Conservation (phyloP, 1,140 invertebrate genomes). For the Ceratosolen solmsi region DNA sequence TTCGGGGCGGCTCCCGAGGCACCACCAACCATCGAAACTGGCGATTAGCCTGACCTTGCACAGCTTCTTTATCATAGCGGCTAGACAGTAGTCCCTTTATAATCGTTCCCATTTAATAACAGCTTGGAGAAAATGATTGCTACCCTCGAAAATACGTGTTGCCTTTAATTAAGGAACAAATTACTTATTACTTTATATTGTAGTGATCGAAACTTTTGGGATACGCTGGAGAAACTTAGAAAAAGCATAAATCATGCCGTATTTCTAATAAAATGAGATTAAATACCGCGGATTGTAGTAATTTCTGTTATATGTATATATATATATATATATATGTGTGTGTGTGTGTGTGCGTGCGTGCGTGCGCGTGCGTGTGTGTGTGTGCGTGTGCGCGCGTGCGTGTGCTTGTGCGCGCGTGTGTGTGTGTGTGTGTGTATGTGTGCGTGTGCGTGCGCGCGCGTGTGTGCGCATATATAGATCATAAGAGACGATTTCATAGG, state of each 20-base stretch:
- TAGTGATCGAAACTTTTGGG: slow-evolving; percentile 6
- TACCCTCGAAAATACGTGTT: slow-evolving; percentile 30
- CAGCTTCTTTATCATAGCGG: slow-evolving; percentile 35
- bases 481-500: not conserved
- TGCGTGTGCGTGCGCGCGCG: too few species aligned
- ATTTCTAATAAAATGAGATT: slow-evolving; percentile 16
- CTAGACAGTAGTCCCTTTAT: slow-evolving; percentile 46
- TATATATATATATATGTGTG: too few species aligned
- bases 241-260: slow-evolving; percentile 15
- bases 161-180: slow-evolving; percentile 40
- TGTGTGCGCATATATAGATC: too few species aligned
- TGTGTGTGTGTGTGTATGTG: too few species aligned
- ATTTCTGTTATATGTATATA: not conserved
- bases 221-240: not conserved
- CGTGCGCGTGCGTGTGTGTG: too few species aligned
- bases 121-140: slow-evolving; percentile 19
- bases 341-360: too few species aligned
- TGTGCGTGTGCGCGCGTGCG: too few species aligned
- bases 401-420: too few species aligned
- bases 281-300: not conserved
- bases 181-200: slow-evolving; percentile 40
- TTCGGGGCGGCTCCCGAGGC: slow-evolving; percentile 28
- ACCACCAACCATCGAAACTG: slow-evolving; percentile 17
- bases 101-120: slow-evolving; percentile 44
- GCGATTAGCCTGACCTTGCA: slow-evolving; percentile 41